These are phyloP conservation scores for Pycnomerus fuliginosus DNA, from an alignment of 2,888 invertebrate species.

Conservation along the genomic window DNA sequence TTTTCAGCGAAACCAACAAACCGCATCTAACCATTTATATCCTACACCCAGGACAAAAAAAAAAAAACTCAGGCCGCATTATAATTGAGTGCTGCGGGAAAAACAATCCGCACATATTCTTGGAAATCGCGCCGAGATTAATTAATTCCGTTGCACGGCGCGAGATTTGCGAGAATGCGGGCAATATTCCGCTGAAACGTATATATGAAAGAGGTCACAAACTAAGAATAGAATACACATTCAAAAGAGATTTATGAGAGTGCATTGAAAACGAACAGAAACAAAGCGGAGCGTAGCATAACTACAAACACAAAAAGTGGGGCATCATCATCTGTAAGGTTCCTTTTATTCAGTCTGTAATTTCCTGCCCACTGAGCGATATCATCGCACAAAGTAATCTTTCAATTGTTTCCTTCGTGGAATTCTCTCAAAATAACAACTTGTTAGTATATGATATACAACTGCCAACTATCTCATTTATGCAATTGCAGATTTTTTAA, in stretches of 20 bases:
- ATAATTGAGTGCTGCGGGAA: too few relatives aligned
- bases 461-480: too few relatives aligned
- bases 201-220: conserved; percentile 15
- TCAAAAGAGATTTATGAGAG: conserved; percentile 15
- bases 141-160: conserved; percentile 5
- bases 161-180: conserved; percentile 6
- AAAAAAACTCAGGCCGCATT: too few relatives aligned
- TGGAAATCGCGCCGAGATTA: too few relatives aligned
- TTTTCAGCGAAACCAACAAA: too few relatives aligned
- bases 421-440: conserved; percentile 22
- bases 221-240: conserved; percentile 19
- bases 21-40: too few relatives aligned
- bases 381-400: conserved; percentile 32
- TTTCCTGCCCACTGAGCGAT: conserved; percentile 31
- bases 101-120: too few relatives aligned
- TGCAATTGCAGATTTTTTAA: too few relatives aligned
- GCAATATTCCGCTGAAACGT: conserved; percentile 7
- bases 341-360: conserved; percentile 27
- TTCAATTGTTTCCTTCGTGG: conserved; percentile 27
- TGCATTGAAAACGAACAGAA: conserved; percentile 13
- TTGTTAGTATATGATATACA: too few relatives aligned
- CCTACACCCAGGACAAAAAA: too few relatives aligned
- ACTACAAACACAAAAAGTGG: too few relatives aligned
- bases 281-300: too few relatives aligned
- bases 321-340: conserved; percentile 18